Evolutionary conservation across 2,113 vertebrate genomes (phyloP).

Genomic region (Lota lota): DNA sequence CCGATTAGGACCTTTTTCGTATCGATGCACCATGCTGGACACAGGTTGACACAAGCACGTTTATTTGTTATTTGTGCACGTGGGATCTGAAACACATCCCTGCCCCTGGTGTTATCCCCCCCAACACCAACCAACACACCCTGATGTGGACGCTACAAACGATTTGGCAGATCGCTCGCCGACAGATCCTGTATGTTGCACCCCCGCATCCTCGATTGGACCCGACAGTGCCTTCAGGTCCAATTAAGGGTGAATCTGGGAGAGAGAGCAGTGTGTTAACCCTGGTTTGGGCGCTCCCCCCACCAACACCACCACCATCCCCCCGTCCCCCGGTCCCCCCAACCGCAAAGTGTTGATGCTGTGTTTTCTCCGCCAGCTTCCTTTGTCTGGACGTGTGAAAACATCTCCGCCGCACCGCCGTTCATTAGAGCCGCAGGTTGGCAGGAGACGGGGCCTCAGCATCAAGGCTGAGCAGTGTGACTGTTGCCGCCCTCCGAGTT

Average conservation of each 20-base stretch:
- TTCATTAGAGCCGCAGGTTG: constrained; percentile 45
- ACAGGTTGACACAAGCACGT: too few relatives aligned
- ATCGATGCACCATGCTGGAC: too few relatives aligned
- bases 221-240: constrained; percentile 75
- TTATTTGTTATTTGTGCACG: too few relatives aligned
- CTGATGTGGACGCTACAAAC: constrained; percentile 41
- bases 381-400: constrained; percentile 46
- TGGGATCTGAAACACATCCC: constrained; percentile 14
- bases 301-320: too few relatives aligned
- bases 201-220: constrained; percentile 62
- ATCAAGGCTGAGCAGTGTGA: constrained; percentile 32
- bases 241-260: constrained; percentile 68
- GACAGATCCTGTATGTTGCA: constrained; percentile 41
- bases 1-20: too few relatives aligned
- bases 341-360: constrained; percentile 57
- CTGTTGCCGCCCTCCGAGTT: constrained; percentile 7
- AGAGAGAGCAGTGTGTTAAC: constrained; percentile 63
- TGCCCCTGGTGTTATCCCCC: constrained; percentile 33
- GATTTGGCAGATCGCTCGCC: constrained; percentile 66
- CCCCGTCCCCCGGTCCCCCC: constrained; percentile 5
- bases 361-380: constrained; percentile 44
- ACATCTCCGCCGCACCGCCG: constrained; percentile 43
- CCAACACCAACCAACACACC: constrained; percentile 2
- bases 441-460: constrained; percentile 21
- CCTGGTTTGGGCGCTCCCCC: constrained; percentile 38